Evolutionary conservation across 2,797 vertebrate genomes (phyloP).

Genomic region (Poeciliopsis presidionis): DNA sequence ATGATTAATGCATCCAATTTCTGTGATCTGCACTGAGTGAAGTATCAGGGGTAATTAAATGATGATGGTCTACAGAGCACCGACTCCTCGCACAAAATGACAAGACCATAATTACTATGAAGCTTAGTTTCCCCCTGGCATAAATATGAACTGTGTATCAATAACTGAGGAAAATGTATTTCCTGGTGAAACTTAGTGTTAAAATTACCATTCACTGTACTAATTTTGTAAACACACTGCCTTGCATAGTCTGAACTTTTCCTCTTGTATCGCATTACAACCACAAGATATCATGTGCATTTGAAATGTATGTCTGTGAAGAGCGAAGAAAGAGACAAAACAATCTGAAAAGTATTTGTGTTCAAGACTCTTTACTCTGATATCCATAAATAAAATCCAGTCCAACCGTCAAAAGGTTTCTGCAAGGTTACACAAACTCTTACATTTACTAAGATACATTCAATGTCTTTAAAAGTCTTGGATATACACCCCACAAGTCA

Average conservation of each 20-base stretch:
- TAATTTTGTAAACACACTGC: background rate
- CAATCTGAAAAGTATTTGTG: background rate
- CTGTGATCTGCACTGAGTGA: conserved; percentile 67
- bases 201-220: conserved; percentile 19
- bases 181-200: conserved; percentile 27
- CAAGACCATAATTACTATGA: conserved; percentile 66
- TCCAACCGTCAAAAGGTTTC: background rate
- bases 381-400: background rate
- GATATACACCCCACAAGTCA: background rate
- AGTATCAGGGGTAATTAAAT: conserved; percentile 75
- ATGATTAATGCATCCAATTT: conserved; percentile 74
- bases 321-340: background rate
- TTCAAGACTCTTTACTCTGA: background rate
- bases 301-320: background rate
- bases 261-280: background rate
- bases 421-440: background rate
- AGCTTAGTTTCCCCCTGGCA: conserved; percentile 57
- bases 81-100: conserved; percentile 62
- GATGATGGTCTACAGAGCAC: conserved; percentile 61
- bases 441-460: background rate
- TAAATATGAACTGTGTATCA: conserved; percentile 67
- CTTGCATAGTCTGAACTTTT: background rate
- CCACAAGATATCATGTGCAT: background rate
- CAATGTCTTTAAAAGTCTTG: background rate
- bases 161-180: conserved; percentile 48